Percentiles rank a stretch among this genome's conserved stretches.
Evolutionary conservation across 1,140 invertebrate genomes (phyloP).

Genomic region (Eupristina koningsbergeri): DNA sequence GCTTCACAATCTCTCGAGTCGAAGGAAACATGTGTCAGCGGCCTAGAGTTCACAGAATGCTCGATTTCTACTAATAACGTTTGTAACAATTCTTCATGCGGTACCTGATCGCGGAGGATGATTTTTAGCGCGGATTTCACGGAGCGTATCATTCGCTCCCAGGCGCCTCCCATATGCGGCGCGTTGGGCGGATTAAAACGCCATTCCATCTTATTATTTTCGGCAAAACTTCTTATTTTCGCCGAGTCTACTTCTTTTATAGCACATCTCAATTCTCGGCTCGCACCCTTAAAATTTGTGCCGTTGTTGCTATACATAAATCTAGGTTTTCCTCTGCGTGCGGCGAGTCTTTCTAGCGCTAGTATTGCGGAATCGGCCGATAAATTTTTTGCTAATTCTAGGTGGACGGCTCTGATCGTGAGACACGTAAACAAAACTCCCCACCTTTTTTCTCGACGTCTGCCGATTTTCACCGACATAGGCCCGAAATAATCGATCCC

Average conservation of each 20-base stretch:
- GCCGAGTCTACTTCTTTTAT: no score
- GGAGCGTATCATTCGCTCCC: not conserved
- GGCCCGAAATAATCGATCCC: slow-evolving; percentile 32
- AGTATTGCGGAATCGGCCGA: slow-evolving; percentile 42
- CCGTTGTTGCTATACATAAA: slow-evolving; percentile 56
- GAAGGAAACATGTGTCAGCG: no score
- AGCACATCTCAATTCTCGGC: no score
- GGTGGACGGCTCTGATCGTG: slow-evolving; percentile 35
- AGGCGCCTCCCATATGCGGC: not conserved
- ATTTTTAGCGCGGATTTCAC: not conserved
- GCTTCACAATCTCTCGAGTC: no score
- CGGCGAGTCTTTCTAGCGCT: slow-evolving; percentile 4
- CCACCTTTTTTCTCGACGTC: slow-evolving; percentile 13
- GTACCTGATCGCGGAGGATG: not conserved
- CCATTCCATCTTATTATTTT: not conserved
- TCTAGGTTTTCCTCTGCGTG: slow-evolving; percentile 26
- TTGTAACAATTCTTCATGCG: no score
- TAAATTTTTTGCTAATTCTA: slow-evolving; percentile 41
- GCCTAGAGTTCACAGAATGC: no score
- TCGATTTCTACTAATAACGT: no score
- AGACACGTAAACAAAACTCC: slow-evolving; percentile 21
- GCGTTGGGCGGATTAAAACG: not conserved
- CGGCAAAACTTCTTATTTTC: no score
- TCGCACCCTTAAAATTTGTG: slow-evolving; percentile 19
- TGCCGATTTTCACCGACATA: not conserved